Base-by-base conservation (phyloP, 2,113 vertebrate genomes). In the Poeciliopsis retropinna region DNA sequence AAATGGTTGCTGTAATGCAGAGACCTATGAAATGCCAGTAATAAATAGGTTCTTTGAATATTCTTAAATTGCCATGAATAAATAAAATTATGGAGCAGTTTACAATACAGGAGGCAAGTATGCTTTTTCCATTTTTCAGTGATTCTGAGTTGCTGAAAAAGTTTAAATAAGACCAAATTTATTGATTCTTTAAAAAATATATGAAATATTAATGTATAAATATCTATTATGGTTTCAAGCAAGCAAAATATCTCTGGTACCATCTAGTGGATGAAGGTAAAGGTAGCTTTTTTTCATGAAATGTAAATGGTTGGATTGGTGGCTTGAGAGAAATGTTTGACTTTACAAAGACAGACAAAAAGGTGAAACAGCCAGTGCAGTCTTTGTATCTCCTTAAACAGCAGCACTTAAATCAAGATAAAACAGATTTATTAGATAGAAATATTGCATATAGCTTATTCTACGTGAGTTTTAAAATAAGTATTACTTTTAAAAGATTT, bases 231-330 rank as follows among this genome's bases (percentile, higher is more conserved):
- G 51, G 61, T 78, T 69, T 70, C 10, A 69, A 64, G 75, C 61
- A 41, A 66, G 5, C 19, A 13, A 79, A 82, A 89, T 87, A 83
- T 77, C 79, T 92, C 64, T 92, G 92, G 73, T 92, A 86, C 92
- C 93, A 93, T 88, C 92, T 93, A 91, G 87, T 91, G 92, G 92
- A 60, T 15, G n/a, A 66, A 47, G 19, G 22, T 54, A 66, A 11
- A 12, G 34, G 39, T 28, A 30, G 63, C 44, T 57, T n/a, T 57
- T 57, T 5, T 10, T 31, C 29, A 82, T 73, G 80, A 37, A 27
- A 61, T 19, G 51, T n/a, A 57, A 57, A 25, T 10, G 7, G 15
- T 3, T 54, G 5, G 51, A 25, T 54, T 54, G 15, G 44, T 47
- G 44, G 44, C 14, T 47, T 47, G 4, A 47, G 32, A 34, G 9